Base-by-base conservation (phyloP, 2,113 vertebrate genomes). In the Oreochromis spilurus region DNA sequence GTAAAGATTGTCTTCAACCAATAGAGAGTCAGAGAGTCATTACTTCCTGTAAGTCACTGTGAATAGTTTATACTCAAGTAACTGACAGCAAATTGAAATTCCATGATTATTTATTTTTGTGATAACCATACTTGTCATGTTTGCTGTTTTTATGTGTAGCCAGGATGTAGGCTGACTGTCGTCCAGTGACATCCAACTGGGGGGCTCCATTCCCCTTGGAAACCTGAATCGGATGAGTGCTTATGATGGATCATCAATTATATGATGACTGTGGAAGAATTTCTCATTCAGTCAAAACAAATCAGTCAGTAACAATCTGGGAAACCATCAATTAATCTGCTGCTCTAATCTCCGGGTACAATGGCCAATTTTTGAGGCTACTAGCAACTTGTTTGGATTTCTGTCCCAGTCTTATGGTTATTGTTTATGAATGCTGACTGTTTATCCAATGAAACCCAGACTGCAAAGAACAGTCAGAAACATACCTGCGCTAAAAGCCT, bases 291-390 rank as follows among this genome's bases (percentile, higher is more conserved):
- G 36, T 43, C n/a, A 43, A 70, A 70, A 26, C 36, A 43, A 70
- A 70, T 70, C n/a, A 70, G 65, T 13, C 65, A 70, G 36, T 43
- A 70, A 24, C 24, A 43, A 70, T 24, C n/a, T 3, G 65, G 13
- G 38, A 70, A 43, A 36, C 62, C 1, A 70, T 40, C 7, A 14
- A 2, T 5, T 24, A 26, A 21, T 24, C 65, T 43, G 36, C 65
- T 43, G n/a, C 7, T 12, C 36, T 67, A 40, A 9, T 43, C 38
- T 43, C 0, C 3, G 0, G 38, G 1, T 24, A 43, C 0, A 70
- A 43, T 5, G 3, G 3, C 65, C n/a, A 70, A 24, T 16, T 21
- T 16, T 5, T 40, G 11, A 70, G 7, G 62, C 62, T 14, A 16
- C 5, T 24, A 2, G 3, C n/a, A 65, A 38, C 60, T 65, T 21